A percentile compares a stretch with the other conserved stretches of the same genome.
Conservation (phyloP, 2,888 invertebrate species). For the Sesia bembeciformis region DNA sequence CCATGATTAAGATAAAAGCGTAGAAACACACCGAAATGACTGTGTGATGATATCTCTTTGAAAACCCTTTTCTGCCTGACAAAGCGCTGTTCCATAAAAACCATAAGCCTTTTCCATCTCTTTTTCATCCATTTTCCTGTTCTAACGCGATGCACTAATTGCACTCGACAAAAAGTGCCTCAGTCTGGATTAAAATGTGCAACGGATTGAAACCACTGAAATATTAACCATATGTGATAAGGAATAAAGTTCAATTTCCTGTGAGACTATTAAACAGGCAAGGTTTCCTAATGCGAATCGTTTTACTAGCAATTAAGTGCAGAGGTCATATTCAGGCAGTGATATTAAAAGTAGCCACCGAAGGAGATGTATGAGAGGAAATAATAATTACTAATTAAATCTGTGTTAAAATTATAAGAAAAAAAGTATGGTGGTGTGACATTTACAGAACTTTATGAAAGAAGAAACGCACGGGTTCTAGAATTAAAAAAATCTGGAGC, state of each 20-base stretch:
- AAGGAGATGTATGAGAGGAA: too few relatives aligned
- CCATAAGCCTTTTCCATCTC: constrained; percentile 55
- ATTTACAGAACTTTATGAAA: too few relatives aligned
- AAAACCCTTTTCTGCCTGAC: constrained; percentile 17
- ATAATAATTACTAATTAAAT: too few relatives aligned
- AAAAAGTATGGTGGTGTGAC: too few relatives aligned
- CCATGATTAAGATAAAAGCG: too few relatives aligned
- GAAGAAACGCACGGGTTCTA: too few relatives aligned
- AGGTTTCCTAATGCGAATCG: constrained; percentile 30
- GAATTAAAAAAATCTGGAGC: too few relatives aligned
- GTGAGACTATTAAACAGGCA: constrained; percentile 10
- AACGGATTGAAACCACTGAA: constrained; percentile 9
- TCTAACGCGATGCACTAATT: constrained; percentile 51
- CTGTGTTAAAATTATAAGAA: too few relatives aligned
- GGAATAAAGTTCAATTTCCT: constrained; percentile 14
- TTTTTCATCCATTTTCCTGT: constrained; percentile 37
- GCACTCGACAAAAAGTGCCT: constrained; percentile 45
- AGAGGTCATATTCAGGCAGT: constrained; percentile 34
- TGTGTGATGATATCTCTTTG: not conserved
- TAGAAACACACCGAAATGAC: too few relatives aligned
- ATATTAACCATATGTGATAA: constrained; percentile 18
- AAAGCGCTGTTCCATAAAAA: constrained; percentile 46
- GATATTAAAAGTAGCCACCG: constrained; percentile 7
- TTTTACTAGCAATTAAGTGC: constrained; percentile 42
- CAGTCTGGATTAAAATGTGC: constrained; percentile 53